Evolutionary conservation across 2,888 invertebrate genomes (phyloP), one percentile per base, ranked within the genome.

Genomic region (Ophion obscuratus): DNA sequence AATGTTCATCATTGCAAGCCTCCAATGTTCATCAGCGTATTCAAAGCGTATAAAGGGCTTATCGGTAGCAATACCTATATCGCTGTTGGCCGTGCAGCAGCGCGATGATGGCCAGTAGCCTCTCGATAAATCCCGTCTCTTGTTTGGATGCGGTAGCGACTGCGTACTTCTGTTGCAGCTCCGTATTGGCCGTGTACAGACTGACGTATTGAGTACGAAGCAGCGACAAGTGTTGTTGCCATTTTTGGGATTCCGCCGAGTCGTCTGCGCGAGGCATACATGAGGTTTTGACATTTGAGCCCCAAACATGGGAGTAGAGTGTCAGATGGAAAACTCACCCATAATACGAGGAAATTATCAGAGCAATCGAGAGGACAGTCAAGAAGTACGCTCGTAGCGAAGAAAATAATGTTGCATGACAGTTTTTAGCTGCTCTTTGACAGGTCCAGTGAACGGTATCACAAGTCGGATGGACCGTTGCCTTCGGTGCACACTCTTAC

Each of bases 161-260:
- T 87, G 97, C 97, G 92, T 98, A 98, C 94, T 98, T 98, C 88
- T 96, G 96, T 93, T 98, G 98, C 44, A 98, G 94, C 90, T 98
- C 98, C 9, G 96, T 96, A 92, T 97, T 97, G 87, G 96, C 96
- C 71, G 96, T 96, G 93, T 98, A 98, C 47, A 99, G 95, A 94
- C 98, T 98, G 9, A 98, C 97, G 94, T 99, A 99, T 94, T 99
- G 98, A 90, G 98, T 98, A 91, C 98, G 97, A 86, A 99, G 95
- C 83, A 99, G 95, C 81, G 96, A 94, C 88, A 99, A 95, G 93
- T 99, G 98, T 93, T 98, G 98, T 94, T 98, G 98, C 90, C 93
- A 94, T 76, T 94, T 94, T 85, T 93, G 93, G 11, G 92, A 92
- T 71, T 93, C 92, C 10, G 89, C 88, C 31, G 91, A 89, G 75